These are phyloP conservation scores for Sebastes elongatus DNA, from an alignment of 2,797 vertebrate species.

Conservation along the genomic window DNA sequence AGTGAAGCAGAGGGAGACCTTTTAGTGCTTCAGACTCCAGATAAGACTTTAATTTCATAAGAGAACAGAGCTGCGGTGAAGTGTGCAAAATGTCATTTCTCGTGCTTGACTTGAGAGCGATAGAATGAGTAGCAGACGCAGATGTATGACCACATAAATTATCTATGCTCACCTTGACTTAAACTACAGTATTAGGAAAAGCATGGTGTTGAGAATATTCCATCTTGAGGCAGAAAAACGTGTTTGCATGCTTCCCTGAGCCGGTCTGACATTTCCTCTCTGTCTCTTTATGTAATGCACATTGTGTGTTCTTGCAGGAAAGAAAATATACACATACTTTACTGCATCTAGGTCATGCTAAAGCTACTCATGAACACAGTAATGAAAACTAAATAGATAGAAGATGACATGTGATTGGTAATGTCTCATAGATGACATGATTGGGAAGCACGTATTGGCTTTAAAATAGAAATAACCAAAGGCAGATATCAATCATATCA, in stretches of 20 bases:
- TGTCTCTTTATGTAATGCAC: slow-evolving; percentile 17
- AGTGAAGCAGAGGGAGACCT: background rate
- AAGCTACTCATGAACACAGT: slow-evolving; percentile 13
- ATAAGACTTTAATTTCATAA: slow-evolving; percentile 8
- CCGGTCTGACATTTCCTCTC: slow-evolving; percentile 18
- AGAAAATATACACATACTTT: background rate
- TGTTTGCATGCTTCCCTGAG: background rate
- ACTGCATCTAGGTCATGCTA: slow-evolving; percentile 26
- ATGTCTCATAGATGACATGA: slow-evolving; percentile 29
- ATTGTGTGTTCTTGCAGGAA: slow-evolving; percentile 20
- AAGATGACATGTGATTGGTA: slow-evolving; percentile 7
- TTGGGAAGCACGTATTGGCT: background rate
- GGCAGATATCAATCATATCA: slow-evolving; percentile 5
- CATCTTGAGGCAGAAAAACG: background rate
- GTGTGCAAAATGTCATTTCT: slow-evolving; percentile 22
- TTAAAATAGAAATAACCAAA: slow-evolving; percentile 19
- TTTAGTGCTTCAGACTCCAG: background rate
- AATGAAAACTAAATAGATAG: slow-evolving; percentile 17
- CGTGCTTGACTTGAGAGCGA: slow-evolving; percentile 12
- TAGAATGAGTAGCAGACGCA: slow-evolving; percentile 1
- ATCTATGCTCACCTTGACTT: slow-evolving; percentile 35
- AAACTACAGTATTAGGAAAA: slow-evolving; percentile 1
- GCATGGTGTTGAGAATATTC: background rate
- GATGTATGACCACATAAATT: slow-evolving; percentile 22
- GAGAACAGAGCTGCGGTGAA: slow-evolving; percentile 5